A percentile compares a stretch with the other conserved stretches of the same genome.
These are phyloP conservation scores for Botrylloides violaceus DNA, from an alignment of 23 tunicate species.

Conservation along the genomic window DNA sequence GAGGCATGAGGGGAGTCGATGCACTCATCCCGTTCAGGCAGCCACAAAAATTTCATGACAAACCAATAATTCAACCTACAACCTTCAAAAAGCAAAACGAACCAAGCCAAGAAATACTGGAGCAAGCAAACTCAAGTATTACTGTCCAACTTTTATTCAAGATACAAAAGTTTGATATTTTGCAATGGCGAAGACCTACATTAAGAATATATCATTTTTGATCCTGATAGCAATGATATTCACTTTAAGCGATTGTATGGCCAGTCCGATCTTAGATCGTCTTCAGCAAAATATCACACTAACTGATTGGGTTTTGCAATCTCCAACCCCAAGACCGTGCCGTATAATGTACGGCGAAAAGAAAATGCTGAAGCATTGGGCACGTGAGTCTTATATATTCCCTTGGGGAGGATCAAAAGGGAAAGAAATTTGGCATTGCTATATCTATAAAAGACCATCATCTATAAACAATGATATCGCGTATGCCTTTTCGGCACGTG, in stretches of 20 bases:
- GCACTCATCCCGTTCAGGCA: neutral
- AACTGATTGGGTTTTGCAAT: neutral
- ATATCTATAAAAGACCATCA: neutral
- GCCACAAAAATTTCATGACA: neutral
- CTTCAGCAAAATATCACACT: too few relatives aligned
- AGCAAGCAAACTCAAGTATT: too few relatives aligned
- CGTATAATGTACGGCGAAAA: neutral
- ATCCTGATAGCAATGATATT: too few relatives aligned
- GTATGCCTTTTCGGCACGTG: neutral
- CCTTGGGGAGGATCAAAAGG: neutral
- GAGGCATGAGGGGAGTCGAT: neutral
- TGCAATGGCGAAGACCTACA: neutral
- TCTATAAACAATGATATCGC: neutral
- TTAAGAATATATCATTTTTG: neutral
- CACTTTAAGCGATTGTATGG: too few relatives aligned
- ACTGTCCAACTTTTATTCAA: neutral
- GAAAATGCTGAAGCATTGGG: neutral
- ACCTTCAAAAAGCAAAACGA: too few relatives aligned
- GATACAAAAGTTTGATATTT: neutral
- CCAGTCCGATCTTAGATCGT: too few relatives aligned
- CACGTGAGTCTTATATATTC: neutral
- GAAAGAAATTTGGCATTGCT: neutral
- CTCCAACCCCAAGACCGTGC: neutral
- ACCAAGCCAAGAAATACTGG: too few relatives aligned
- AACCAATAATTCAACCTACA: too few relatives aligned